Evolutionary conservation across 2,113 vertebrate genomes (phyloP), one percentile per base, ranked within the genome.

Genomic region (Nothobranchius furzeri): DNA sequence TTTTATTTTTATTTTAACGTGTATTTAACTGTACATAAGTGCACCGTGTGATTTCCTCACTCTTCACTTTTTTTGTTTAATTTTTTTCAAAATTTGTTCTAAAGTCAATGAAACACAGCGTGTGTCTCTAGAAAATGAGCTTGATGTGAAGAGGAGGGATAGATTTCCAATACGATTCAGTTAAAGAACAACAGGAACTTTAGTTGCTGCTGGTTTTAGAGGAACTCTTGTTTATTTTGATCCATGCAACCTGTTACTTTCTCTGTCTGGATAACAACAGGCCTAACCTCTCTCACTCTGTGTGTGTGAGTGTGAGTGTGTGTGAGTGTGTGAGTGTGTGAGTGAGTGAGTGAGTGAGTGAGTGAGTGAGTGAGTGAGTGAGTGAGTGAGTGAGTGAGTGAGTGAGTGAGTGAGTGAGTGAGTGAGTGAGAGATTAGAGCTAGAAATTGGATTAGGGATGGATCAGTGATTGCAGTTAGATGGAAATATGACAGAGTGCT

Each of bases 391-490:
- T 56, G 78, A 63, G 79, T 20, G 48, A 20, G 48, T 20, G 48
- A 20, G 9, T 50, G n/a, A 20, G 8, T 50, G 8, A 3, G 9
- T 13, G 82, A 63, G 79, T 20, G 48, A 20, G 48, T 20, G 48
- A 20, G 9, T 50, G n/a, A 20, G 8, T 50, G 8, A 3, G 9
- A 6, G 82, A 83, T 85, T 84, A 75, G 69, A 72, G 76, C 58
- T 66, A 77, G 64, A 67, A 77, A 89, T 88, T 82, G 81, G 81
- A 86, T 90, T 85, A 87, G 78, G 64, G 64, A 87, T 12, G 76
- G 86, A 82, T 89, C 82, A 83, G 70, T 60, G 35, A 67, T 30
- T 9, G 1, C 70, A 47, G 65, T 78, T 75, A 82, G 71, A 86
- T 83, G 69, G 64, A 83, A 86, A 83, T 85, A 85, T 88, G 72